phyloP scores from a whole-genome alignment of 2,797 vertebrate genomes.

The Varecia variegata region DNA sequence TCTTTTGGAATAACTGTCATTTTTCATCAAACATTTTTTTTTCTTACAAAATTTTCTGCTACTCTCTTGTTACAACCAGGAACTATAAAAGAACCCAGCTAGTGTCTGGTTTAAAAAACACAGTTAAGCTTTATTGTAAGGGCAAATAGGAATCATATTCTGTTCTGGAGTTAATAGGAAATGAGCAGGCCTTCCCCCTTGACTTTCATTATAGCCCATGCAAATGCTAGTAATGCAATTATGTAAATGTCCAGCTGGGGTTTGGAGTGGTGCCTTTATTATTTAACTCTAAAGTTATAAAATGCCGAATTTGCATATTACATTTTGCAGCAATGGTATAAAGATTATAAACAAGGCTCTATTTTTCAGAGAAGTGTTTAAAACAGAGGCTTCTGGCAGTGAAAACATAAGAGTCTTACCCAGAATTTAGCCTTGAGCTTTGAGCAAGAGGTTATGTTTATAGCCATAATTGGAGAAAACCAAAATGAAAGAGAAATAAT shows the following conservation, averaged over 20 bases:
- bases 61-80: background rate
- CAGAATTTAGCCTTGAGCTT: background rate
- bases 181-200: background rate
- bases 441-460: background rate
- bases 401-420: background rate
- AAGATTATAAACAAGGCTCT: constrained; percentile 18
- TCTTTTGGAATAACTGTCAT: constrained; percentile 25
- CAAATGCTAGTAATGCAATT: constrained; percentile 10
- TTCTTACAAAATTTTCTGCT: constrained; percentile 8
- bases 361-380: constrained; percentile 21
- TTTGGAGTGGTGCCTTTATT: constrained; percentile 18
- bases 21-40: constrained; percentile 41
- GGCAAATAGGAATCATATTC: constrained; percentile 4
- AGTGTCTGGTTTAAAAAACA: background rate
- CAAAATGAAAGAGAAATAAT: constrained; percentile 33
- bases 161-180: constrained; percentile 43
- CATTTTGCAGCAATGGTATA: background rate
- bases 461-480: constrained; percentile 21
- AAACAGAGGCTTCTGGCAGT: background rate
- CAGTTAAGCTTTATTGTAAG: constrained; percentile 7
- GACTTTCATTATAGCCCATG: background rate
- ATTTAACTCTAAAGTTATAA: constrained; percentile 46
- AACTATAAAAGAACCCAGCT: constrained; percentile 2
- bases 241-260: background rate
- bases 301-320: constrained; percentile 22